Base-by-base conservation (phyloP, 2,113 vertebrate species). In the Litocranius walleri region DNA sequence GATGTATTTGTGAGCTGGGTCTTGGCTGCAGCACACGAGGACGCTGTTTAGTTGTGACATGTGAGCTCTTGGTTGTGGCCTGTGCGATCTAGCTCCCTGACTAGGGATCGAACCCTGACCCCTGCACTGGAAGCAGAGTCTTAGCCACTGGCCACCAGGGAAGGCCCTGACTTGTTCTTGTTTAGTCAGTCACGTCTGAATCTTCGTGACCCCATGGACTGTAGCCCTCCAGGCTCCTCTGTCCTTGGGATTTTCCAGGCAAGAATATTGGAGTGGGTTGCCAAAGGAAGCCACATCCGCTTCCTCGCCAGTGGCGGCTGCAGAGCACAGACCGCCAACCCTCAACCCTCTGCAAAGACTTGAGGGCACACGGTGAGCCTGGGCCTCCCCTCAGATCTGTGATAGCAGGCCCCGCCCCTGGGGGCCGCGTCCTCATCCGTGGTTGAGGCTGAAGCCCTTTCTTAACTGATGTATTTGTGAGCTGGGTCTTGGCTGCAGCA, bases 281-380 rank as follows among this genome's bases (percentile, higher is more conserved):
- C n/a, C n/a, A n/a, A 77, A 43, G 67, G 62, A 40, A 62, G 89
- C 83, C 96, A 74, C 87, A 92, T 96, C 97, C 12, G 13, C 19
- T 29, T 25, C 59, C 36, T 21, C 14, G 48, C 3, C 7, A 2
- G 61, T 23, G 14, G 33, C 3, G 16, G 16, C 4, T 5, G 3
- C 2, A 36, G 40, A 50, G 30, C n/a, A 57, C 57, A 83, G 33
- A 93, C 27, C 43, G 52, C 59, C 56, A 82, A 15, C 12, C 36
- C 15, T 2, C 1, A 11, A 43, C 30, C 10, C 7, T 62, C 29
- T 10, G 15, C 9, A 67, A 21, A 77, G 54, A 33, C 77, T 30
- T 5, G 3, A 23, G 56, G 88, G 77, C 67, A 33, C 27, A 21
- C 2, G 1, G 21, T 0, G 1, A 29, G 29, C 86, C 52, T 40